Conservation (phyloP, 1,140 invertebrate species). For the Euglossa dilemma region DNA sequence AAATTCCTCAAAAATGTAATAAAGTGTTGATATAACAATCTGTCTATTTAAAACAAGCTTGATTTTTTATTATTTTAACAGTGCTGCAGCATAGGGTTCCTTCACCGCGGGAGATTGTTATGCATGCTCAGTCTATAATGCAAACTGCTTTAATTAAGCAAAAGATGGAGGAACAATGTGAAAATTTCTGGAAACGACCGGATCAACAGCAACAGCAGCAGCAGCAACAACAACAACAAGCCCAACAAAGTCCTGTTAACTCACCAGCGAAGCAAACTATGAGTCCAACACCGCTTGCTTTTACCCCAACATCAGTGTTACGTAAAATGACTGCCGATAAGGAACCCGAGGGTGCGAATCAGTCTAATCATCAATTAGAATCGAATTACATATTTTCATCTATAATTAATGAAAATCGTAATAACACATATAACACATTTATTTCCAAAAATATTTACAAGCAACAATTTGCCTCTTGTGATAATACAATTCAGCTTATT, state of each 20-base stretch:
- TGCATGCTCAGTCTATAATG: slow-evolving; percentile 92
- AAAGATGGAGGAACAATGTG: slow-evolving; percentile 92
- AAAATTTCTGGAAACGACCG: slow-evolving; percentile 90
- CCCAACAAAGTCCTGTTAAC: slow-evolving; percentile 78
- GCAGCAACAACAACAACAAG: slow-evolving; percentile 76
- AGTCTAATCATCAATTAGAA: slow-evolving; percentile 65
- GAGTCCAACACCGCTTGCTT: slow-evolving; percentile 88
- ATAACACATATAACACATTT: slow-evolving; percentile 35
- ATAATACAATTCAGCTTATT: slow-evolving; percentile 29
- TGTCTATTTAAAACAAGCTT: slow-evolving; percentile 2
- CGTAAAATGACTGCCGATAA: slow-evolving; percentile 97
- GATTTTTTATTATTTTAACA: slow-evolving; percentile 71
- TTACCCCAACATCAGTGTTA: slow-evolving; percentile 95
- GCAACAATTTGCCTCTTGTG: slow-evolving; percentile 3
- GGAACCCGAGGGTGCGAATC: slow-evolving; percentile 84
- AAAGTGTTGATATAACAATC: background rate
- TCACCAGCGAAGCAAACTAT: slow-evolving; percentile 78
- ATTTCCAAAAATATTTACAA: background rate
- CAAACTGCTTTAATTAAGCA: slow-evolving; percentile 92
- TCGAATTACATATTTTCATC: slow-evolving; percentile 42
- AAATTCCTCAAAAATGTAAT: background rate
- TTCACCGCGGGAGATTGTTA: slow-evolving; percentile 91
- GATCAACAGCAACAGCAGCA: slow-evolving; percentile 86
- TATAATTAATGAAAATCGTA: slow-evolving; percentile 31
- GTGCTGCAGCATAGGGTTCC: slow-evolving; percentile 88